Percentiles rank a stretch among this genome's conserved stretches.
These are phyloP conservation scores for Sphinx pinastri DNA, from an alignment of 2,888 invertebrate species.

Conservation along the genomic window DNA sequence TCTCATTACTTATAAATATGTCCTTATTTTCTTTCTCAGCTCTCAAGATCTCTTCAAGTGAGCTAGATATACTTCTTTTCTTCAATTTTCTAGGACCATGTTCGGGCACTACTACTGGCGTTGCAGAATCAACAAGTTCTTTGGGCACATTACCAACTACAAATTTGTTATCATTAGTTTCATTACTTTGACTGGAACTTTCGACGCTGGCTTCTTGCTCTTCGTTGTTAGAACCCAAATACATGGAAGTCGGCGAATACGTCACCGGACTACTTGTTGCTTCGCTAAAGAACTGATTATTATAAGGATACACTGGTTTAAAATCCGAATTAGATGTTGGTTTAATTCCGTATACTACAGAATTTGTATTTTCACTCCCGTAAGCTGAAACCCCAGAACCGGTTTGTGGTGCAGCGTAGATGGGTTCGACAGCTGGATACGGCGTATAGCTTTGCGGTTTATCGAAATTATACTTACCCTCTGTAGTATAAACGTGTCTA, in stretches of 20 bases:
- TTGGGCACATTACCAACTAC: constrained; percentile 87
- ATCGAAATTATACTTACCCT: constrained; percentile 66
- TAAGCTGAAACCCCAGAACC: constrained; percentile 65
- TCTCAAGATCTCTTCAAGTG: constrained; percentile 71
- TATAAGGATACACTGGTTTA: constrained; percentile 77
- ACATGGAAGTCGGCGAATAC: constrained; percentile 76
- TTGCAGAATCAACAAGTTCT: constrained; percentile 79
- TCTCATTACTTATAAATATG: constrained; percentile 76
- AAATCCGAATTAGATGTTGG: constrained; percentile 74
- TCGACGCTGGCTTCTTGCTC: constrained; percentile 62
- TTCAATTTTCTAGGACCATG: constrained; percentile 85
- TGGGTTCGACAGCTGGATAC: constrained; percentile 72
- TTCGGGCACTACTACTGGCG: constrained; percentile 86
- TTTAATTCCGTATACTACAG: constrained; percentile 76
- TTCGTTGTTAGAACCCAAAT: constrained; percentile 74
- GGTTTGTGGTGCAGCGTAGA: constrained; percentile 73
- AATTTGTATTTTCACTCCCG: constrained; percentile 64
- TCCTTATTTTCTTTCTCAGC: constrained; percentile 71
- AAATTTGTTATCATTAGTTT: constrained; percentile 79
- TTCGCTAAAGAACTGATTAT: constrained; percentile 71
- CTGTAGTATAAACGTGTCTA: constrained; percentile 71
- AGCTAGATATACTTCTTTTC: constrained; percentile 65
- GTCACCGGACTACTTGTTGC: constrained; percentile 70
- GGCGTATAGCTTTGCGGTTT: constrained; percentile 64
- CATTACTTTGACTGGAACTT: constrained; percentile 49